phyloP scores from a whole-genome alignment of 2,113 vertebrate species.

The Podarcis cretensis region DNA sequence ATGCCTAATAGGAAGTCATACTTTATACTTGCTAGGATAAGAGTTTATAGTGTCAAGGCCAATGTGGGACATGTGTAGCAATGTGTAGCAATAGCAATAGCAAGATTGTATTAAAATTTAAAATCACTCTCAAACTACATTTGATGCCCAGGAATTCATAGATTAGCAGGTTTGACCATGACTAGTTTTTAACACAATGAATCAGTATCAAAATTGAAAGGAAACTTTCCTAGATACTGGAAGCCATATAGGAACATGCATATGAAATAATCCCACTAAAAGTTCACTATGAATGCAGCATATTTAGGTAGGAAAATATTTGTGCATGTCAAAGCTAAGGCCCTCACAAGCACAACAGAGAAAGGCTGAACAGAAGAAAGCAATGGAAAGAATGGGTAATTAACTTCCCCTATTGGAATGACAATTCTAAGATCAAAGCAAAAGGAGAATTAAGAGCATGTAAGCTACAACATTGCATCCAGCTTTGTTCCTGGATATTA shows the following conservation, averaged over 20 bases:
- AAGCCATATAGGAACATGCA: not conserved
- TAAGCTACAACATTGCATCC: not conserved
- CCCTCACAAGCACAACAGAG: not conserved
- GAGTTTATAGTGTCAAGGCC: not conserved
- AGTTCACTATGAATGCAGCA: not conserved
- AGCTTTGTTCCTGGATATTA: not conserved
- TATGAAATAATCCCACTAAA: not conserved
- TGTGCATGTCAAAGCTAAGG: not conserved
- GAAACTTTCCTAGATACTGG: not conserved
- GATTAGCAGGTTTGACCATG: not conserved
- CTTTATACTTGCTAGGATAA: not conserved
- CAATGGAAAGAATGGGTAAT: not conserved
- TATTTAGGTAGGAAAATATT: not conserved
- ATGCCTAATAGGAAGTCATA: not conserved
- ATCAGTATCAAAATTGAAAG: not conserved
- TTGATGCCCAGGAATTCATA: not conserved
- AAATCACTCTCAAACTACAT: not conserved
- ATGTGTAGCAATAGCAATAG: no score
- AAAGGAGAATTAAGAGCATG: not conserved
- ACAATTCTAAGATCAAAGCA: not conserved
- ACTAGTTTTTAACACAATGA: not conserved
- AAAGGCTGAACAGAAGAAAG: not conserved
- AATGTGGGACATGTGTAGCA: not conserved
- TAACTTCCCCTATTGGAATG: not conserved
- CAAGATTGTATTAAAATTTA: not conserved